Conservation (phyloP, 2,888 invertebrate species). For the Mechanitis mazaeus region DNA sequence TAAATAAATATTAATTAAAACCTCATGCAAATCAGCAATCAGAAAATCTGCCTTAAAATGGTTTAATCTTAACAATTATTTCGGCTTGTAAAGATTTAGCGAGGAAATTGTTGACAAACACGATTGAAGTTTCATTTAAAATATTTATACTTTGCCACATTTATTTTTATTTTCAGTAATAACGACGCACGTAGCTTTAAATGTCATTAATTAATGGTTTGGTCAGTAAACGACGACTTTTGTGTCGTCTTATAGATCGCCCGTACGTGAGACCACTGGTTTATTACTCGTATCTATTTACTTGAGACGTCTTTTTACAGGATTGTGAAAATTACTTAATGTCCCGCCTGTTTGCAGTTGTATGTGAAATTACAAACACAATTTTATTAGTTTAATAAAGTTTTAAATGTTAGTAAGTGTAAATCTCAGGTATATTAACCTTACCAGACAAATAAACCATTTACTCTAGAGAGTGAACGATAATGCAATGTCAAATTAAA, state of each 20-base stretch:
- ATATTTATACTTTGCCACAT: not conserved
- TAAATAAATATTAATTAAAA: too few relatives aligned
- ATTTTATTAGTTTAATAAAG: too few relatives aligned
- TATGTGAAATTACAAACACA: not conserved
- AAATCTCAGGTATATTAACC: too few relatives aligned
- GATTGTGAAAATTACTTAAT: not conserved
- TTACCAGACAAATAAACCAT: too few relatives aligned
- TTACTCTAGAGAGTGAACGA: too few relatives aligned
- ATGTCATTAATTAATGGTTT: constrained; percentile 45
- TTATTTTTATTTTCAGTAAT: constrained; percentile 1
- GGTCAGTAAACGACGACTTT: constrained; percentile 55
- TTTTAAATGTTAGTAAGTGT: too few relatives aligned
- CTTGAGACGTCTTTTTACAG: constrained; percentile 17
- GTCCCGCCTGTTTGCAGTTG: not conserved
- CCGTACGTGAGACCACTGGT: constrained; percentile 48
- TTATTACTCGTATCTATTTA: constrained; percentile 44
- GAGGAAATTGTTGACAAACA: too few relatives aligned
- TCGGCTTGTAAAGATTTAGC: too few relatives aligned
- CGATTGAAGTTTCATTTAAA: not conserved
- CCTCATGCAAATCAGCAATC: too few relatives aligned
- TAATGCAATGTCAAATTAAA: too few relatives aligned
- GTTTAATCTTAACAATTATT: too few relatives aligned
- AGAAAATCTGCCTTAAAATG: too few relatives aligned
- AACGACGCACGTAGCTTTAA: constrained; percentile 46
- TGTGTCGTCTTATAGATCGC: constrained; percentile 49